These are phyloP conservation scores for Sebastiscus tertius DNA, from an alignment of 2,797 vertebrate species.

Conservation along the genomic window DNA sequence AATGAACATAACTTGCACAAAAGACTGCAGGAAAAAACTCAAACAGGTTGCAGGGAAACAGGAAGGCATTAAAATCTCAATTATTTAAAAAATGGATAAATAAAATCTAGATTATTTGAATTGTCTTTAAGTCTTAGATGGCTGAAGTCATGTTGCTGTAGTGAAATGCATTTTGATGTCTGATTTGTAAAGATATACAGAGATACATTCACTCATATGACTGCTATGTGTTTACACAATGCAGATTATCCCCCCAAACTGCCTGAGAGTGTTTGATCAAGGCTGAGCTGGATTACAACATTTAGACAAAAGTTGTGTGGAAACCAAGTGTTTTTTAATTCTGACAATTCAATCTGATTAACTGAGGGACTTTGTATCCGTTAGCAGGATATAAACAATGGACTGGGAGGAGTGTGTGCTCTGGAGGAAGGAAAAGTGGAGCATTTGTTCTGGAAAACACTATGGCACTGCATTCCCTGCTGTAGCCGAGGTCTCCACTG, in stretches of 20 bases:
- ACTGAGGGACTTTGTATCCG: slow-evolving; percentile 61
- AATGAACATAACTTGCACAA: background rate
- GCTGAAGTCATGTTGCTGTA: background rate
- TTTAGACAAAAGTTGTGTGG: slow-evolving; percentile 46
- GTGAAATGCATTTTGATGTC: background rate
- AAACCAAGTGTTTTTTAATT: slow-evolving; percentile 54
- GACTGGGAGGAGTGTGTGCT: slow-evolving; percentile 50
- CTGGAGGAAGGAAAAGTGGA: slow-evolving; percentile 74
- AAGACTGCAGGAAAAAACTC: background rate
- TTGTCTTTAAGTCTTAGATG: background rate
- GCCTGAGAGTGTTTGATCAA: slow-evolving; percentile 33
- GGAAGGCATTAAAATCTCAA: background rate
- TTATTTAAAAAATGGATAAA: background rate
- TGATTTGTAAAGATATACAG: background rate
- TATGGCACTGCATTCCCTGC: slow-evolving; percentile 23
- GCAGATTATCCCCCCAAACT: slow-evolving; percentile 48
- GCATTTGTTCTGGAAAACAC: slow-evolving; percentile 70
- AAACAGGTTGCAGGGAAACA: background rate
- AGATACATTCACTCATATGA: background rate
- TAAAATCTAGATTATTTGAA: background rate
- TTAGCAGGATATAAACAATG: slow-evolving; percentile 63
- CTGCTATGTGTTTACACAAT: slow-evolving; percentile 15
- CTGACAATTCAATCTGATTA: slow-evolving; percentile 65
- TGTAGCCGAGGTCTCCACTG: slow-evolving; percentile 41
- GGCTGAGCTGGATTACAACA: slow-evolving; percentile 42